Evolutionary conservation across 2,888 invertebrate genomes (phyloP).

Genomic region (Labia minor): DNA sequence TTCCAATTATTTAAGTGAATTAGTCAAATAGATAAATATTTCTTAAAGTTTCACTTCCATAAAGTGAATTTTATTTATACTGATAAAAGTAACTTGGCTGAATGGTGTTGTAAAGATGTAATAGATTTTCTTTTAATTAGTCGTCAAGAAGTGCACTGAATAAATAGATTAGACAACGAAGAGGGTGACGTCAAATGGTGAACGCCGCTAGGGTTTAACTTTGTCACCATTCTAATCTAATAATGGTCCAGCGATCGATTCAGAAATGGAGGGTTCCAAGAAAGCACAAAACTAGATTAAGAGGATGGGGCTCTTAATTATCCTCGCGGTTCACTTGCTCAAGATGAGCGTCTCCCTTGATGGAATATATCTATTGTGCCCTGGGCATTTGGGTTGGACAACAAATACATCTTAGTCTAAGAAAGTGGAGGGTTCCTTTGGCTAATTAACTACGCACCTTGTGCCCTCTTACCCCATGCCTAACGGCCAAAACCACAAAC

Average conservation of each 20-base stretch:
- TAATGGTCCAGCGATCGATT: neutral
- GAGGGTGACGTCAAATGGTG: neutral
- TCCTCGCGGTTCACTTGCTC: conserved; percentile 2
- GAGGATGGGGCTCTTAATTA: neutral
- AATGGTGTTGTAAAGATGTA: too few relatives aligned
- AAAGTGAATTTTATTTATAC: too few relatives aligned
- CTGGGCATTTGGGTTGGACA: neutral
- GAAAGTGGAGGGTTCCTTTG: neutral
- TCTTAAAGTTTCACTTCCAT: too few relatives aligned
- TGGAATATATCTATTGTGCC: neutral
- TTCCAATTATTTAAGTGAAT: too few relatives aligned
- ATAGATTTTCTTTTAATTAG: neutral
- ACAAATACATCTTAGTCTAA: conserved; percentile 7
- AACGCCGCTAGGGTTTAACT: neutral
- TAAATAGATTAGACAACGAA: neutral
- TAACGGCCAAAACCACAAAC: too few relatives aligned
- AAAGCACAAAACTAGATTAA: too few relatives aligned
- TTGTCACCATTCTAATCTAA: conserved; percentile 13
- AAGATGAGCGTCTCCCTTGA: neutral
- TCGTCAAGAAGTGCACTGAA: neutral
- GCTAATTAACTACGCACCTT: neutral
- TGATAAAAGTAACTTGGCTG: too few relatives aligned
- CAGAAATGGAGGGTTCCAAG: too few relatives aligned
- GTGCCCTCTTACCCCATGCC: neutral
- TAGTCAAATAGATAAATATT: too few relatives aligned